These are phyloP conservation scores for Brachymystax lenok DNA, from an alignment of 2,797 vertebrate species.

Conservation along the genomic window DNA sequence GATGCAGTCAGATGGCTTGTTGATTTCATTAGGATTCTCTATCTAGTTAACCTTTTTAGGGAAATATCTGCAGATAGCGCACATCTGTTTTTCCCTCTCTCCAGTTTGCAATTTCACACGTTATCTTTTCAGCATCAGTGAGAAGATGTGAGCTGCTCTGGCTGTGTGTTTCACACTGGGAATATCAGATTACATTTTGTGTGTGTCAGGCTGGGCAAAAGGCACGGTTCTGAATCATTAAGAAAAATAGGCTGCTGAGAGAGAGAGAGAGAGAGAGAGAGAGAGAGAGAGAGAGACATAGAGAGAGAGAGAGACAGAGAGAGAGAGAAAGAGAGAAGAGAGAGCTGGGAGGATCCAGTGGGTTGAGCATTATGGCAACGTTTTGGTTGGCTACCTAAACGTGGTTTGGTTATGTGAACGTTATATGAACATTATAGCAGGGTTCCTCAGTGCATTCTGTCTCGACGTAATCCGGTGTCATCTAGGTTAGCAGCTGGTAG, in stretches of 20 bases:
- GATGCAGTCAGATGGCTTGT: background rate
- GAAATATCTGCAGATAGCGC: background rate
- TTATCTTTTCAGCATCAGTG: slow-evolving; percentile 43
- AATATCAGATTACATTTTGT: slow-evolving; percentile 37
- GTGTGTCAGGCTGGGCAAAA: slow-evolving; percentile 38
- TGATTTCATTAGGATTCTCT: background rate
- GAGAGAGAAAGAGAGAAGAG: background rate
- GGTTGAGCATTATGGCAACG: background rate
- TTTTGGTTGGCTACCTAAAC: background rate
- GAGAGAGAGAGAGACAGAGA: no score
- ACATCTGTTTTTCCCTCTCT: background rate
- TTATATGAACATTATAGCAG: background rate
- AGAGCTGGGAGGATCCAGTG: background rate
- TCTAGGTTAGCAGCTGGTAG: background rate
- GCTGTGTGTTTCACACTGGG: slow-evolving; percentile 57
- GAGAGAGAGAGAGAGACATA: background rate
- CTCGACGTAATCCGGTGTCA: background rate
- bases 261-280: slow-evolving; percentile 49
- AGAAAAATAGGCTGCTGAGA: slow-evolving; percentile 61
- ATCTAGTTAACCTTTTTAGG: background rate
- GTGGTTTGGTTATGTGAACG: background rate
- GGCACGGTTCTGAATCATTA: slow-evolving; percentile 58
- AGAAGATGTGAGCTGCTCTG: slow-evolving; percentile 54
- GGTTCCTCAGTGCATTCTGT: background rate
- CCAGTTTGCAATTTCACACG: slow-evolving; percentile 19